Conservation (phyloP, 2,797 vertebrate species). For the Trematomus bernacchii region DNA sequence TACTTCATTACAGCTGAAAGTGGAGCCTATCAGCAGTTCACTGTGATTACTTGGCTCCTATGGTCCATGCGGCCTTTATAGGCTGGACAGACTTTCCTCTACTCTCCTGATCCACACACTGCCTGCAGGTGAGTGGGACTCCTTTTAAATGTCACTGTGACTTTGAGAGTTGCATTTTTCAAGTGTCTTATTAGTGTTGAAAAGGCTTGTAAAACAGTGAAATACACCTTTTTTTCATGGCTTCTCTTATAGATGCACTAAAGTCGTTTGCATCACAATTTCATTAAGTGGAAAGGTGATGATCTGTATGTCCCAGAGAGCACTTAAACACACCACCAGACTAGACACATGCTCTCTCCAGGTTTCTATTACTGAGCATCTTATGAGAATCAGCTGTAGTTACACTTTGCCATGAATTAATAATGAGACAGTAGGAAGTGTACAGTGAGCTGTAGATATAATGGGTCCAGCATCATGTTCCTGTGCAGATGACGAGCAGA, state of each 20-base stretch:
- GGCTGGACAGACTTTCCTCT: slow-evolving; percentile 36
- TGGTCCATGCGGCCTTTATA: slow-evolving; percentile 54
- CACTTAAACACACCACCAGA: slow-evolving; percentile 3
- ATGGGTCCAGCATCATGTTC: slow-evolving; percentile 32
- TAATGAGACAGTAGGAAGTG: slow-evolving; percentile 60
- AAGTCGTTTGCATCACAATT: not conserved
- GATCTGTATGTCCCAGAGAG: not conserved
- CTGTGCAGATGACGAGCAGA: slow-evolving; percentile 23
- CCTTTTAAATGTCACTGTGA: not conserved
- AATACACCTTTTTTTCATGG: not conserved
- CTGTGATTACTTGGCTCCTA: slow-evolving; percentile 34
- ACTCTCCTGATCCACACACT: slow-evolving; percentile 35
- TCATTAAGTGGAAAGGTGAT: not conserved
- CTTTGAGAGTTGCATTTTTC: not conserved
- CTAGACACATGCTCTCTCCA: not conserved
- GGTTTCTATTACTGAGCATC: slow-evolving; percentile 36
- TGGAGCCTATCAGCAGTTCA: slow-evolving; percentile 25
- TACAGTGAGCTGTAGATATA: slow-evolving; percentile 29
- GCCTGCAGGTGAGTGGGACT: slow-evolving; percentile 71
- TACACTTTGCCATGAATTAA: slow-evolving; percentile 67
- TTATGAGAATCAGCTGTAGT: slow-evolving; percentile 56
- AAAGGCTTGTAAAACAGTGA: not conserved
- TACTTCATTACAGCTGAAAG: slow-evolving; percentile 20
- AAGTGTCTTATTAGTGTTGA: slow-evolving; percentile 11
- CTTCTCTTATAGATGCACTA: not conserved